Evolutionary conservation across 2,113 vertebrate species (phyloP), one percentile per base, ranked within the genome.

Genomic region (Garra rufa): DNA sequence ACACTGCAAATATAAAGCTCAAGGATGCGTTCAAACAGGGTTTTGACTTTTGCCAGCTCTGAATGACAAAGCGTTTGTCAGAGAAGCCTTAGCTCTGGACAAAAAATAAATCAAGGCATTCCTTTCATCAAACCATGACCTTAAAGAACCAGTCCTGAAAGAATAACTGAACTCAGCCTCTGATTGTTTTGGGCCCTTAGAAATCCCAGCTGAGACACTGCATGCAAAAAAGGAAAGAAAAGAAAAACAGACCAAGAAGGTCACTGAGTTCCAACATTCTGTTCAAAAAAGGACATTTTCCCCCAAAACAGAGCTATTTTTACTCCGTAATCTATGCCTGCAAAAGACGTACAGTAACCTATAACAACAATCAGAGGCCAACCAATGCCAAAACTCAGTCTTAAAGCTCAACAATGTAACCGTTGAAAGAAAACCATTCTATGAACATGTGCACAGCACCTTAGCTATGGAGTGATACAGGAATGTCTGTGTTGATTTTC

Each of bases 281-380:
- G 71, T 63, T 74, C 24, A 85, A 83, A 88, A 89, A 82, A 81
- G 79, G 84, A 80, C 76, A 87, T 86, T 80, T 65, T 81, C 57
- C 43, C 52, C 43, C 52, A 30, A 70, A 70, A 82, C 69, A 30
- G 50, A 81, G 43, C 69, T 83, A 69, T 85, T 86, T 88, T 80
- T 74, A 87, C 14, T 19, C 61, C 61, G 61, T 44, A 48, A 87
- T 67, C 52, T 83, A 28, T 15, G 81, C 86, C 75, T n/a, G 55
- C 30, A 43, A 76, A 61, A 90, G 46, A 19, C 21, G 28, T 73
- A 46, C 81, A 85, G 46, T 57, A 70, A 46, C 71, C 17, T n/a
- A 44, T 24, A 55, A 43, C 82, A 83, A 82, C 73, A 74, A 59
- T 55, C 26, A 38, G 52, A 82, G 41, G 3, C 21, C 26, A 24